phyloP scores from a whole-genome alignment of 2,797 vertebrate genomes.

The Onychomys leucogaster region DNA sequence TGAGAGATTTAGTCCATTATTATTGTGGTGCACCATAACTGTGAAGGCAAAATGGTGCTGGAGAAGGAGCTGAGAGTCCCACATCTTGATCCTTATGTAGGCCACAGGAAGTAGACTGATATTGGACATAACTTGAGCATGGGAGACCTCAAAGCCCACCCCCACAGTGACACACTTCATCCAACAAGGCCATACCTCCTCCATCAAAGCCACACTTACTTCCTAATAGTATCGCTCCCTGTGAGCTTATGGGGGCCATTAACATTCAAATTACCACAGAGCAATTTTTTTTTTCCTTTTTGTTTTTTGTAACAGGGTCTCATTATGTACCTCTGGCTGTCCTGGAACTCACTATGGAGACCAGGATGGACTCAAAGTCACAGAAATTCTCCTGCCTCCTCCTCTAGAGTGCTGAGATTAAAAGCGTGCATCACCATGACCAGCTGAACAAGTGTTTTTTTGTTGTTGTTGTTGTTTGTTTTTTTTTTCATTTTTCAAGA shows the following conservation, averaged over 20 bases:
- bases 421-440: neutral
- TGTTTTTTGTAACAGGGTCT: neutral
- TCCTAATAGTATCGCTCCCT: too few relatives aligned
- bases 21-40: neutral
- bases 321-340: neutral
- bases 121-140: too few relatives aligned
- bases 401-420: neutral
- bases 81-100: neutral
- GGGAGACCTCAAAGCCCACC: too few relatives aligned
- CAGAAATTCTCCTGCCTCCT: neutral
- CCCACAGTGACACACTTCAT: too few relatives aligned
- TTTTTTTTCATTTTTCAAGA: neutral
- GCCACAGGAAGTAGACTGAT: neutral
- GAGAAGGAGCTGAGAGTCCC: neutral
- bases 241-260: neutral
- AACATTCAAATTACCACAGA: neutral
- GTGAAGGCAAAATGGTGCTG: neutral
- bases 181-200: too few relatives aligned
- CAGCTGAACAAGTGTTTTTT: constrained; percentile 31
- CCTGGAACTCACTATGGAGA: neutral
- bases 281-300: neutral
- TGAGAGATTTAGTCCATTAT: neutral
- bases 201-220: too few relatives aligned
- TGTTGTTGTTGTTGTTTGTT: neutral
- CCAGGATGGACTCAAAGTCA: neutral